Base-by-base conservation (phyloP, 2,797 vertebrate genomes). In the Spea hammondii region DNA sequence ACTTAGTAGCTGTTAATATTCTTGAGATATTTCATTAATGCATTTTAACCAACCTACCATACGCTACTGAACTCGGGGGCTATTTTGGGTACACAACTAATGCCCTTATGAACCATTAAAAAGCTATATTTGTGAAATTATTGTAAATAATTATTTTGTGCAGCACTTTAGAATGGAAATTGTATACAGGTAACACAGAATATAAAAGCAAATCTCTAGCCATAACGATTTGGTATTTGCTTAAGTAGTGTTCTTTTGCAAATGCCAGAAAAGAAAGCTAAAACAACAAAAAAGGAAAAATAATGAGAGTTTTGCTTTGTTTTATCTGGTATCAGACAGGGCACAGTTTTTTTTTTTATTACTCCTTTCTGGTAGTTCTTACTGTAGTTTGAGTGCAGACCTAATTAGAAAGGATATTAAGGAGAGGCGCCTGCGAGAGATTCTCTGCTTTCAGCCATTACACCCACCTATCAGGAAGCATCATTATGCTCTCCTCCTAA, bases 401-500 rank as follows among this genome's bases (percentile, higher is more conserved):
- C 57, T 83, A 84, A 84, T 86, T 83, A 79, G 62, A 72, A 72
- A 78, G 72, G 77, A 72, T 84, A 76, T 76, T 80, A 85, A 74
- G 79, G 68, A 71, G 83, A 84, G 62, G 46, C 53, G 84, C 44
- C 77, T 82, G 69, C 14, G 8, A 51, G 66, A 82, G 48, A 49
- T 69, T 77, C 62, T 72, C 73, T 83, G 76, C 82, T 79, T 67
- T 80, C 51, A 44, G 44, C 59, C 76, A 66, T 84, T 85, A 51
- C 77, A 60, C 60, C 74, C 8, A 62, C 65, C 71, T 79, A 85
- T 71, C 62, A 79, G 73, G 76, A 84, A 49, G 48, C 75, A 79
- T 83, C 79, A 71, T 75, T 80, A 71, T 44, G 44, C 76, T 71
- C 76, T 83, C 73, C 78, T 14, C 72, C 85, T 85, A 74, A 76